Percentiles rank a stretch among this genome's conserved stretches.
phyloP scores from a whole-genome alignment of 2,797 vertebrate species.

The Parauchenoglanis punctatus region DNA sequence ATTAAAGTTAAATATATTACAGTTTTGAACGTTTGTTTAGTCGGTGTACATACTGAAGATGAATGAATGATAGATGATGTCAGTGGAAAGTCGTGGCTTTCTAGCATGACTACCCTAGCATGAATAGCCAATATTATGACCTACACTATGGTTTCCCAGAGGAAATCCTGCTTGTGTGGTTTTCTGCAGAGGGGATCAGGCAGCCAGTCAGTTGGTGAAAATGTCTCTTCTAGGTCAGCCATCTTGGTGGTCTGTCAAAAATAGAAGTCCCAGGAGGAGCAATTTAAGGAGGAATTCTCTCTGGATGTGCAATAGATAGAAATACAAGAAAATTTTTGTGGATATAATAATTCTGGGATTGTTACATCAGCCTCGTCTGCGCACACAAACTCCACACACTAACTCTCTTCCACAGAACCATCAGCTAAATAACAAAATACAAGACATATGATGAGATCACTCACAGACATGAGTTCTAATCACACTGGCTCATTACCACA shows the following conservation, averaged over 20 bases:
- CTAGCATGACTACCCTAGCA: neutral
- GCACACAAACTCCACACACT: neutral
- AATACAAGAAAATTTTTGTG: conserved; percentile 10
- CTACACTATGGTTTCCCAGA: neutral
- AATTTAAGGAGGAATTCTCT: neutral
- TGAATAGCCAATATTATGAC: neutral
- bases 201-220: neutral
- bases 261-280: conserved; percentile 1
- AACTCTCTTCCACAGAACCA: neutral
- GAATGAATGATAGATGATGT: neutral
- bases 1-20: too few relatives aligned
- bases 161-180: neutral
- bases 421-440: neutral
- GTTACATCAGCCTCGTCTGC: conserved; percentile 9
- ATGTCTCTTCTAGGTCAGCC: neutral
- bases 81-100: neutral
- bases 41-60: neutral
- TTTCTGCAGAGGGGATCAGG: too few relatives aligned
- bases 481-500: neutral
- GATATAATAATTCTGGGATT: conserved; percentile 3
- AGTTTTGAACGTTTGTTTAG: too few relatives aligned
- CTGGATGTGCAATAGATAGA: conserved; percentile 5
- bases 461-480: neutral
- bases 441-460: neutral
- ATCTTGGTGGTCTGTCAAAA: neutral